phyloP scores from a whole-genome alignment of 2,888 invertebrate species.

The Chironomus riparius region DNA sequence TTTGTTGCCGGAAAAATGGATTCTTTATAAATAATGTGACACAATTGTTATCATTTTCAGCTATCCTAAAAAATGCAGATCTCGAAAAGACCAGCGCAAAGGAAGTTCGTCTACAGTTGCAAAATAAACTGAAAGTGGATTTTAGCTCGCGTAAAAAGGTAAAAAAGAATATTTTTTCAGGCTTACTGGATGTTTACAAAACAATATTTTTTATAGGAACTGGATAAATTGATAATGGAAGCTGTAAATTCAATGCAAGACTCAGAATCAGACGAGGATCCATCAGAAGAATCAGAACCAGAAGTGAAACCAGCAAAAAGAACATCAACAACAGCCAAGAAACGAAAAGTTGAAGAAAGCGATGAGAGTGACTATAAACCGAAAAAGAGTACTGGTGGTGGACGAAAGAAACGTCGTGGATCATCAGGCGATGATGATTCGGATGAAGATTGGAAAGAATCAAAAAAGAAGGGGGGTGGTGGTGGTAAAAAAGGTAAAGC shows the following conservation, averaged over 20 bases:
- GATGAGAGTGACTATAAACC: constrained; percentile 38
- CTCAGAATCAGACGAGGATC: constrained; percentile 41
- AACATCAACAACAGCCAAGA: constrained; percentile 28
- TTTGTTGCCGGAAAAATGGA: not conserved
- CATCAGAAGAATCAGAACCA: constrained; percentile 32
- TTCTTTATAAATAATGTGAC: not conserved
- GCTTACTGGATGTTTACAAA: not conserved
- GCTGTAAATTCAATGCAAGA: constrained; percentile 46
- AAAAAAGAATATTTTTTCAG: constrained; percentile 35
- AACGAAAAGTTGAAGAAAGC: constrained; percentile 36
- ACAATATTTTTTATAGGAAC: not conserved
- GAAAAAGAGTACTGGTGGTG: not conserved
- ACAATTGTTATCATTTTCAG: constrained; percentile 43
- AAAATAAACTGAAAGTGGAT: constrained; percentile 68
- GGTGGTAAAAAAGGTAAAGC: constrained; percentile 44
- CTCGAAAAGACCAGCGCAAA: constrained; percentile 77
- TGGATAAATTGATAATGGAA: constrained; percentile 49
- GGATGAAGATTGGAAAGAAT: constrained; percentile 34
- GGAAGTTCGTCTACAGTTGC: constrained; percentile 77
- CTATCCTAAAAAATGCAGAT: constrained; percentile 79
- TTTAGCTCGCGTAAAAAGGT: constrained; percentile 70
- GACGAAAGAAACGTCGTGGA: constrained; percentile 42
- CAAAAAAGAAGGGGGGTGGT: constrained; percentile 26
- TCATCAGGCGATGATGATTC: constrained; percentile 44
- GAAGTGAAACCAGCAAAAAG: constrained; percentile 33